Evolutionary conservation across 2,888 invertebrate genomes (phyloP).

Genomic region (Leptopilina myrica): DNA sequence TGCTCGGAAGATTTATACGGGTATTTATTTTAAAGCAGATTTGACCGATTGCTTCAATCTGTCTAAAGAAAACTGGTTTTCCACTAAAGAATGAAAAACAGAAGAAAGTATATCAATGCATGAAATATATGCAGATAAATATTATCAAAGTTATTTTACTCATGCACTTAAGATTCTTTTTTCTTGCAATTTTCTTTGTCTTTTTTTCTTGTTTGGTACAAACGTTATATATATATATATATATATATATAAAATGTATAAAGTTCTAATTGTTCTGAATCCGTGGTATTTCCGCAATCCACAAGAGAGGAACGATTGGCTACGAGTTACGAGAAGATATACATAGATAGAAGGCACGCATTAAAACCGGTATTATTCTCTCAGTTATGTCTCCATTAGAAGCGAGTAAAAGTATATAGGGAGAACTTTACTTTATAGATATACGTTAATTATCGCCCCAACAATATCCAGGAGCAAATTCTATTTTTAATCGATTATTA

Average conservation of each 20-base stretch:
- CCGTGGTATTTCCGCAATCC: constrained; percentile 30
- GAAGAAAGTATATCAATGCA: neutral
- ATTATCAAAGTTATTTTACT: constrained; percentile 31
- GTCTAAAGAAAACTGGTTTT: constrained; percentile 16
- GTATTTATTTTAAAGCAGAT: constrained; percentile 21
- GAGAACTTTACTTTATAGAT: constrained; percentile 9
- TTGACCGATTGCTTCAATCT: constrained; percentile 25
- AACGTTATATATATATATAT: too few species aligned
- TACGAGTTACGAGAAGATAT: constrained; percentile 27
- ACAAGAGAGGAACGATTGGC: constrained; percentile 12
- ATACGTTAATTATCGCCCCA: constrained; percentile 9
- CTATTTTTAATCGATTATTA: constrained; percentile 8
- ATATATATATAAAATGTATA: neutral
- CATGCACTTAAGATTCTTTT: neutral
- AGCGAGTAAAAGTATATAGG: constrained; percentile 2
- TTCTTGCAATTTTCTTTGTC: neutral
- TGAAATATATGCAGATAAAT: constrained; percentile 27
- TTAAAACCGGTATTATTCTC: constrained; percentile 30
- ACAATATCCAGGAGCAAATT: neutral
- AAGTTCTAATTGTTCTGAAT: constrained; percentile 29
- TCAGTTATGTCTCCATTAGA: constrained; percentile 36
- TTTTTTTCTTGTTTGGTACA: too few species aligned
- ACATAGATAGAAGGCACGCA: constrained; percentile 29
- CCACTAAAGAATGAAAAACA: neutral
- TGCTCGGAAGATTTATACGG: constrained; percentile 12